Evolutionary conservation across 1,140 invertebrate genomes (phyloP).

Genomic region (Aphelinus atriplicis): DNA sequence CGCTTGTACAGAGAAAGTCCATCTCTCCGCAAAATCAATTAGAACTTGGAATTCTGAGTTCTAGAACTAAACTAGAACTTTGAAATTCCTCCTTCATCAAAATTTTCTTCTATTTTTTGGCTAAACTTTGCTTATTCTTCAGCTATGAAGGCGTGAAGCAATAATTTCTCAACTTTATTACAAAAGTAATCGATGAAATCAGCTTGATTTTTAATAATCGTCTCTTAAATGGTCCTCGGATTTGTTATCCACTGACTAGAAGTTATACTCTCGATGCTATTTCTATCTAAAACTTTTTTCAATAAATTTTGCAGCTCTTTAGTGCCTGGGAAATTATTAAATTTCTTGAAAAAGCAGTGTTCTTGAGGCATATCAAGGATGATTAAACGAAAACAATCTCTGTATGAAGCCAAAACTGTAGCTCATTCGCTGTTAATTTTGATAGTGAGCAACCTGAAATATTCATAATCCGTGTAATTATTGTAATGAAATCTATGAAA

Average conservation of each 20-base stretch:
- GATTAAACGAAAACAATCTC: neutral
- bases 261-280: neutral
- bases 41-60: slow-evolving; percentile 24
- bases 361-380: slow-evolving; percentile 4
- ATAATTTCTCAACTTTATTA: neutral
- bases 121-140: slow-evolving; percentile 24
- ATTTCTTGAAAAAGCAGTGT: slow-evolving; percentile 15
- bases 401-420: slow-evolving; percentile 15
- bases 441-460: too few relatives aligned
- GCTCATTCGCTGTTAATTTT: neutral
- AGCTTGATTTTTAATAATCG: neutral
- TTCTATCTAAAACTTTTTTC: neutral
- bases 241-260: slow-evolving; percentile 26
- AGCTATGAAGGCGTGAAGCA: slow-evolving; percentile 25
- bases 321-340: neutral
- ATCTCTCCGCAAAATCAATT: slow-evolving; percentile 38
- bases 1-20: slow-evolving; percentile 30
- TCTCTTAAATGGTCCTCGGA: slow-evolving; percentile 7
- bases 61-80: neutral
- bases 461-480: too few relatives aligned
- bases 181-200: slow-evolving; percentile 16
- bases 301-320: neutral
- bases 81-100: neutral
- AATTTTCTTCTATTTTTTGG: slow-evolving; percentile 19
- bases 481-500: too few relatives aligned